Base-by-base conservation (phyloP, 2,888 invertebrate species). In the Orgyia antiqua region DNA sequence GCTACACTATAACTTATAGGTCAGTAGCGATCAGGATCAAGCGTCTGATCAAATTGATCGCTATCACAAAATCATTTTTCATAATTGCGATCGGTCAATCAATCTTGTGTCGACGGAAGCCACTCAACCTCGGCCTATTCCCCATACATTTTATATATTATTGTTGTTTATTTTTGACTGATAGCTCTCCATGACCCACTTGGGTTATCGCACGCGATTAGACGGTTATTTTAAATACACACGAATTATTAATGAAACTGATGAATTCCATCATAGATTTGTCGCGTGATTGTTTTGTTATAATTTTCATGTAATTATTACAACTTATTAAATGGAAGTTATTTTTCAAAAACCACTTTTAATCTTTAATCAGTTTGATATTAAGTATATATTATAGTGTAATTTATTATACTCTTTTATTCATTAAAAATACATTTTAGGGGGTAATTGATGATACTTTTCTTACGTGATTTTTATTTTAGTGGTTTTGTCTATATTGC, bases 41-140 rank as follows among this genome's bases (percentile, higher is more conserved):
- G n/a, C n/a, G 15, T 4, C 6, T 15, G 15, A 6, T 15, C 15
- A 31, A 51, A 45, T 42, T 24, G 30, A 33, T 55, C 11, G 45
- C 46, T 55, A 65, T 64, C 61, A 59, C 53, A 57, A 71, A 78
- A 77, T 76, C 72, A 80, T 80, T 79, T 79, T 78, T 82, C 79
- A 82, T 79, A 80, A 82, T 82, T 73, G 72, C 67, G 68, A 68
- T 55, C 55, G 53, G 49, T 57, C 78, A 63, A 84, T 84, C 83
- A 78, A 84, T 83, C 82, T 72, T 74, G 41, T 48, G 65, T 67
- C 68, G 67, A 62, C 78, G 78, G 82, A 80, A 83, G 74, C 67
- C 72, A 77, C 79, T 80, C 78, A 56, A 69, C 70, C 74, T 63
- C 67, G 65, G 66, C 69, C 59, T 42, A 54, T 47, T 57, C 58